A percentile compares a stretch with the other conserved stretches of the same genome.
Evolutionary conservation across 2,113 vertebrate genomes (phyloP).

Genomic region (Sinocyclocheilus rhinocerous): DNA sequence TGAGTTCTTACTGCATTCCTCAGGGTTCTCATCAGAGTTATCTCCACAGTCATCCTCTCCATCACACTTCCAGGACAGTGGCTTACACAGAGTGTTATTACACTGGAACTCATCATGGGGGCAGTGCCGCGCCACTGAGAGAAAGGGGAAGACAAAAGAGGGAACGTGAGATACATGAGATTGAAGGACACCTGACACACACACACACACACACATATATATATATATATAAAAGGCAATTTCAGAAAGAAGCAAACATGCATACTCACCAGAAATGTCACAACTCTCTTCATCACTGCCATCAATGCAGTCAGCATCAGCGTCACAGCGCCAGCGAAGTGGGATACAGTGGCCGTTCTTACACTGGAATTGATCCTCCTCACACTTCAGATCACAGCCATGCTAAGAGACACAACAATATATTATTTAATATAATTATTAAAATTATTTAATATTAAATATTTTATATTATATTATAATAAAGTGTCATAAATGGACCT

Average conservation of each 20-base stretch:
- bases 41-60: conserved; percentile 97
- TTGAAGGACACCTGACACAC: too few relatives aligned
- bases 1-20: conserved; percentile 85
- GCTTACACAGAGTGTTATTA: conserved; percentile 96
- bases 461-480: too few relatives aligned
- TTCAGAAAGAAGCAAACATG: neutral
- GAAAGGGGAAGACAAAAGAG: neutral
- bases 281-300: conserved; percentile 93
- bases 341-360: conserved; percentile 94
- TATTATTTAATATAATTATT: too few relatives aligned
- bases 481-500: too few relatives aligned
- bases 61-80: conserved; percentile 92
- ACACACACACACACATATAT: too few relatives aligned
- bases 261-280: conserved; percentile 76
- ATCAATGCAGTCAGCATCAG: conserved; percentile 92
- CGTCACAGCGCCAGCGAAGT: conserved; percentile 91
- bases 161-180: too few relatives aligned
- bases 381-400: conserved; percentile 89
- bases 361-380: conserved; percentile 94
- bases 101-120: conserved; percentile 94
- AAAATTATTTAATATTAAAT: neutral
- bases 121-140: conserved; percentile 82
- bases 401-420: conserved; percentile 72
- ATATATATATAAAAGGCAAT: neutral
- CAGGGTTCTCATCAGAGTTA: conserved; percentile 92